Evolutionary conservation across 37 sponge, comb jelly and placozoan genomes (phyloP).

Genomic region (Mnemiopsis leidyi): DNA sequence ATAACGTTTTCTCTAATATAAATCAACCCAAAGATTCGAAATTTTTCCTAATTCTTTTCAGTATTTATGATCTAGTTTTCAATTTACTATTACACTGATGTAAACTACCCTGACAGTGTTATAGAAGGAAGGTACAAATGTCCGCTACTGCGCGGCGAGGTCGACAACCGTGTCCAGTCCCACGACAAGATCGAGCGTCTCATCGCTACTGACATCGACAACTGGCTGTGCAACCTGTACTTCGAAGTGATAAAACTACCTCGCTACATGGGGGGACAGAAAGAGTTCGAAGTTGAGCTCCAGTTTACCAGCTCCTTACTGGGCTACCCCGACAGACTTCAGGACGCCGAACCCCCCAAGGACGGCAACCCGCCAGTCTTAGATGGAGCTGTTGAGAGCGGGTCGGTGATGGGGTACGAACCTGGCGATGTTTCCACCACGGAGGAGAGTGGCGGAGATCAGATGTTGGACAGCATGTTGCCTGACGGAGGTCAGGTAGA

Average conservation of each 20-base stretch:
- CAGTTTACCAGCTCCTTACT: conserved; percentile 66
- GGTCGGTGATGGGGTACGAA: neutral
- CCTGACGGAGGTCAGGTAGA: neutral
- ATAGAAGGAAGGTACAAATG: conserved; percentile 68
- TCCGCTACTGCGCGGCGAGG: conserved; percentile 65
- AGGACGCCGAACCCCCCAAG: conserved; percentile 47
- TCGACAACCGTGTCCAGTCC: conserved; percentile 59
- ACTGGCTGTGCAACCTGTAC: conserved; percentile 70
- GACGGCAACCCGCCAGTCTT: conserved; percentile 45
- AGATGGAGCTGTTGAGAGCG: conserved; percentile 30
- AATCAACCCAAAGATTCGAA: too few relatives aligned
- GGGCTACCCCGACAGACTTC: conserved; percentile 66
- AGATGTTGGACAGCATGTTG: neutral
- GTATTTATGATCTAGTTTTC: too few relatives aligned
- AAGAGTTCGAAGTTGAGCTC: conserved; percentile 68
- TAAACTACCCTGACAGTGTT: too few relatives aligned
- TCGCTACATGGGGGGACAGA: conserved; percentile 67
- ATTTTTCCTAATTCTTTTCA: too few relatives aligned
- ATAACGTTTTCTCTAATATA: too few relatives aligned
- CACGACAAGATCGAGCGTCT: conserved; percentile 67
- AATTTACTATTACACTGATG: too few relatives aligned
- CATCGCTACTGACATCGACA: conserved; percentile 65
- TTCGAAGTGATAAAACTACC: conserved; percentile 66
- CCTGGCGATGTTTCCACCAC: conserved; percentile 7
- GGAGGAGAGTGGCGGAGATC: neutral